Base-by-base conservation (phyloP, 2,888 invertebrate species). In the Andrena dorsata region DNA sequence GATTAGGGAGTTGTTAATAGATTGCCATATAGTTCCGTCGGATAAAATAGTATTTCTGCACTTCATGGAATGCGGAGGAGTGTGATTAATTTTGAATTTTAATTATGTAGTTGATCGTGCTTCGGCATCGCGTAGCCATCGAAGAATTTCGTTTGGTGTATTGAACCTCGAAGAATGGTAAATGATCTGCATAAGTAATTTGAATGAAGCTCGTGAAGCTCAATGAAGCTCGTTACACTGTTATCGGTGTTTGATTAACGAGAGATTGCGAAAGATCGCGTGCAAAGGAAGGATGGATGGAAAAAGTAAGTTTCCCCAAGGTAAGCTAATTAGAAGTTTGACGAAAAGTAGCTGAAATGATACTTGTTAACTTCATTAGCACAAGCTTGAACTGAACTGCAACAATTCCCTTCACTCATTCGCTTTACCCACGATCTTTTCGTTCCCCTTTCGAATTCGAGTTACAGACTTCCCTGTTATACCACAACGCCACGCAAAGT, bases 341-440 rank as follows among this genome's bases (percentile, higher is more conserved):
- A 68, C 70, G 69, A 76, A 79, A 77, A 74, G 86, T 71, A 60
- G 56, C 56, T 66, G 76, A 60, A 75, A 23, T 53, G 66, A 82
- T 68, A 60, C 82, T 79, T 74, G 76, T 79, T 76, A 73, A 79
- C 74, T 70, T 74, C 53, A 53, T 74, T 66, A 63, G 41, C 28
- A 65, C 60, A 65, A 74, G 49, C 65, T 61, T 61, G 26, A 26
- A 73, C 60, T 8, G 56, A 56, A 30, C 72, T 41, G 63, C 69
- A 71, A 71, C 70, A 49, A 35, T 56, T 56, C 23, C 10, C 56
- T 26, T 56, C 56, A 56, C 26, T 56, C 56, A 26, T 13, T 56
- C 56, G 64, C 73, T 76, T 76, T 65, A 53, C 30, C 20, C 16
- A 16, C 56, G 16, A 76, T 32, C 3, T 26, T 30, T 41, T 49